phyloP scores from a whole-genome alignment of 92 coral and sea anemone species.

The Pocillopora grandis region DNA sequence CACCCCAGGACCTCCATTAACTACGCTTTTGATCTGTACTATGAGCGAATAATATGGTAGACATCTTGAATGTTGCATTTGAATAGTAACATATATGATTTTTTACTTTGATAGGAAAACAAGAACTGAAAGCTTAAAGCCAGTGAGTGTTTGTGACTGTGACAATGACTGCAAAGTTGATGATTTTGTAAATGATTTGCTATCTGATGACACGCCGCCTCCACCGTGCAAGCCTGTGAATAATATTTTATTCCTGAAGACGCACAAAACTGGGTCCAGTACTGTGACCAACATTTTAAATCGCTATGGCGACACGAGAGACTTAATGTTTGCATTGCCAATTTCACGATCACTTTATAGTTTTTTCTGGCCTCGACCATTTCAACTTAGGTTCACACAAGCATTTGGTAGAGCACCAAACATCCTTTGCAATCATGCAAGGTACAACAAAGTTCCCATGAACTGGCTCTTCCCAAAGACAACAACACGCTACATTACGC shows the following conservation, averaged over 20 bases:
- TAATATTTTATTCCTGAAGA: conserved; percentile 12
- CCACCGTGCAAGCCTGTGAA: conserved; percentile 7
- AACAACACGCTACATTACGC: conserved; percentile 48
- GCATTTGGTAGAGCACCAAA: conserved; percentile 40
- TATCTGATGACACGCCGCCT: neutral
- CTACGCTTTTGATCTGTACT: too few species aligned
- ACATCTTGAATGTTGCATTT: too few species aligned
- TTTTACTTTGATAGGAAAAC: neutral
- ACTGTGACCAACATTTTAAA: conserved; percentile 19
- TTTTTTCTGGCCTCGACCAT: conserved; percentile 21
- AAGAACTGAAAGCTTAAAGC: neutral
- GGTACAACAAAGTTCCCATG: conserved; percentile 59
- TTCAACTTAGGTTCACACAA: neutral
- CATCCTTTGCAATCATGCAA: conserved; percentile 80
- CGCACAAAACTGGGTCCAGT: conserved; percentile 19
- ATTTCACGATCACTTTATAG: neutral
- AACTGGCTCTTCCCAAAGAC: conserved; percentile 60
- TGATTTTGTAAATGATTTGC: neutral
- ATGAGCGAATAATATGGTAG: too few species aligned
- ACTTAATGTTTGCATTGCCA: conserved; percentile 8
- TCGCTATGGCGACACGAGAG: conserved; percentile 8
- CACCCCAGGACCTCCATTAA: too few species aligned
- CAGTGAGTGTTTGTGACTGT: neutral
- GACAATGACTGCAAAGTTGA: neutral
- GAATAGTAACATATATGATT: too few species aligned